A percentile compares a stretch with the other conserved stretches of the same genome.
Conservation (phyloP, 2,797 vertebrate genomes). For the Alca torda region DNA sequence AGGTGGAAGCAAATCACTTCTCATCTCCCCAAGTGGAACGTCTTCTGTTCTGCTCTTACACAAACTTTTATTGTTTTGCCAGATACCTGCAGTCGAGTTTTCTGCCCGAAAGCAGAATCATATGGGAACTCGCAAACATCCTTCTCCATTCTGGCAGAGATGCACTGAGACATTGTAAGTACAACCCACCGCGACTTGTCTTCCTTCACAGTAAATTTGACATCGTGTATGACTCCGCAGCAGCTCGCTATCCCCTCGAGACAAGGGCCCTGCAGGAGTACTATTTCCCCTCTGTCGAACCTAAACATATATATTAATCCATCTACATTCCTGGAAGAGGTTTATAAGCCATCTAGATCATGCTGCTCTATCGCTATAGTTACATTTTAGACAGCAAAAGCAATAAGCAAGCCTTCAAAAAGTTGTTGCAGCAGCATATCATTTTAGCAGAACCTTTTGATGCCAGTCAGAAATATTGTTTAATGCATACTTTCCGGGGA, state of each 20-base stretch:
- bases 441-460: slow-evolving; percentile 32
- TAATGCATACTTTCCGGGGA: slow-evolving; percentile 3
- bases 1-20: not conserved
- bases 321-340: not conserved
- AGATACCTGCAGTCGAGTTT: not conserved
- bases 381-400: slow-evolving; percentile 49
- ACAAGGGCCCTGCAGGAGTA: not conserved
- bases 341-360: slow-evolving; percentile 23
- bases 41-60: not conserved
- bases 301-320: not conserved
- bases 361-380: not conserved
- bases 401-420: slow-evolving; percentile 44
- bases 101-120: not conserved
- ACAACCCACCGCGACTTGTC: not conserved
- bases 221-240: rapidly evolving
- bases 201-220: not conserved
- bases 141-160: not conserved
- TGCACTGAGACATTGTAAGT: not conserved
- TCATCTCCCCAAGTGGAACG: not conserved
- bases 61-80: not conserved
- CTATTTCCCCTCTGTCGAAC: not conserved
- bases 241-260: not conserved
- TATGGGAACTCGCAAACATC: not conserved
- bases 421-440: slow-evolving; percentile 33
- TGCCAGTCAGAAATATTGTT: slow-evolving; percentile 27